Conservation (phyloP, 1,140 invertebrate genomes). For the Drosophila yakuba region DNA sequence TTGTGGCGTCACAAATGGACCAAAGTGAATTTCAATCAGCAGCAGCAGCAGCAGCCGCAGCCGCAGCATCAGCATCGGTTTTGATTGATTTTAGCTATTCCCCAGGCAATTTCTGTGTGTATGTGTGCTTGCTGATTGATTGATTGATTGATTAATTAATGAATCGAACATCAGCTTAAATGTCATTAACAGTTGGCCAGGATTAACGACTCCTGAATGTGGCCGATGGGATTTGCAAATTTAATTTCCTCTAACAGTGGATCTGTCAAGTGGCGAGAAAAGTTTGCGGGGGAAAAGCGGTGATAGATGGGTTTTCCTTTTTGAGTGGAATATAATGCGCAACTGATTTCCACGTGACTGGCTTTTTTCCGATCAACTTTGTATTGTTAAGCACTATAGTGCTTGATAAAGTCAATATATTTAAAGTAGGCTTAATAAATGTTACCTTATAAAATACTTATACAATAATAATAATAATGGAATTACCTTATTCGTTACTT, state of each 20-base stretch:
- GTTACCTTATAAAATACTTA: no score
- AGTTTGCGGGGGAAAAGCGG: background rate
- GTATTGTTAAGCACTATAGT: background rate
- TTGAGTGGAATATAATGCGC: background rate
- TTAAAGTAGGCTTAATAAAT: no score
- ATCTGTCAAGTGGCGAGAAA: slow-evolving; percentile 45
- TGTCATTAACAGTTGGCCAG: slow-evolving; percentile 66
- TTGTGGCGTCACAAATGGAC: slow-evolving; percentile 84
- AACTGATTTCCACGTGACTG: slow-evolving; percentile 27
- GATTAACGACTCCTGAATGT: slow-evolving; percentile 40
- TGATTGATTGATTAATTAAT: slow-evolving; percentile 80
- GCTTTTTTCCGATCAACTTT: background rate
- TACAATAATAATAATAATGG: no score
- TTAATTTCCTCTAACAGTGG: slow-evolving; percentile 59
- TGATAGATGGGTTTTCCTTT: slow-evolving; percentile 34
- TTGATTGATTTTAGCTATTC: slow-evolving; percentile 41
- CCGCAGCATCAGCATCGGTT: slow-evolving; percentile 46
- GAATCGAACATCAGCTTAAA: slow-evolving; percentile 48
- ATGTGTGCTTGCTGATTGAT: slow-evolving; percentile 55
- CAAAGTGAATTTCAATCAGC: slow-evolving; percentile 78
- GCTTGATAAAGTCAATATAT: background rate
- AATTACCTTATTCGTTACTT: background rate
- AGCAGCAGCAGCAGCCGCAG: slow-evolving; percentile 41
- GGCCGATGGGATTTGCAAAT: slow-evolving; percentile 50
- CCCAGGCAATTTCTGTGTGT: background rate